Evolutionary conservation across 53 echinoderm and acorn worm genomes (phyloP).

Genomic region (Holothuria scabra): DNA sequence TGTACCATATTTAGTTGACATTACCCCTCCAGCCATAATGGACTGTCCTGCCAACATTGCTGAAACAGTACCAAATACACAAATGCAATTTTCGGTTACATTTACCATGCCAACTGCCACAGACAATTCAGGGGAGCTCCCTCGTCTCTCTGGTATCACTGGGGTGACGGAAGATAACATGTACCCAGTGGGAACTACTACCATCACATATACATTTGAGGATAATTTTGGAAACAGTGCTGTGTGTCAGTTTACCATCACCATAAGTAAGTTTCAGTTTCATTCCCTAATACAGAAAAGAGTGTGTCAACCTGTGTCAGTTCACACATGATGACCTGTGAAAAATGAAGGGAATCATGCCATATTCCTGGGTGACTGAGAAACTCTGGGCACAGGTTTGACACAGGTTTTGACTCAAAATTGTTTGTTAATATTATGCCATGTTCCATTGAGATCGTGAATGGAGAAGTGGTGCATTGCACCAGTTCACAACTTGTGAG

Average conservation of each 20-base stretch:
- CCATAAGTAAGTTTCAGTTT: background rate
- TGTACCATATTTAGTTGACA: background rate
- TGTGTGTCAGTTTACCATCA: slow-evolving; percentile 52
- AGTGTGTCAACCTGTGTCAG: no score
- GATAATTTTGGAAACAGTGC: slow-evolving; percentile 52
- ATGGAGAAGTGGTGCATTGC: no score
- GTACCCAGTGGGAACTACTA: slow-evolving; percentile 38
- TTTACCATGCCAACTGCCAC: slow-evolving; percentile 53
- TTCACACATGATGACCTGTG: no score
- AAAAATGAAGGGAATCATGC: no score
- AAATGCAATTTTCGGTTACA: background rate
- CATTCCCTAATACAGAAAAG: no score
- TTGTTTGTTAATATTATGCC: no score
- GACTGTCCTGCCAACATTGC: slow-evolving; percentile 37
- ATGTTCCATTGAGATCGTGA: no score
- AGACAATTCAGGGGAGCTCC: slow-evolving; percentile 53
- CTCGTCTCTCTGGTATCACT: background rate
- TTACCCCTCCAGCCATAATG: slow-evolving; percentile 37
- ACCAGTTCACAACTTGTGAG: no score
- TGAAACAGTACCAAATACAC: background rate
- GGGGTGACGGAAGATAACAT: slow-evolving; percentile 31
- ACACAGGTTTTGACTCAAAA: no score
- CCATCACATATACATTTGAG: slow-evolving; percentile 49
- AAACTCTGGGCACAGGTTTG: no score
- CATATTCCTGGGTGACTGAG: no score